Evolutionary conservation across 2,797 vertebrate genomes (phyloP).

Genomic region (Sibirionetta formosa): DNA sequence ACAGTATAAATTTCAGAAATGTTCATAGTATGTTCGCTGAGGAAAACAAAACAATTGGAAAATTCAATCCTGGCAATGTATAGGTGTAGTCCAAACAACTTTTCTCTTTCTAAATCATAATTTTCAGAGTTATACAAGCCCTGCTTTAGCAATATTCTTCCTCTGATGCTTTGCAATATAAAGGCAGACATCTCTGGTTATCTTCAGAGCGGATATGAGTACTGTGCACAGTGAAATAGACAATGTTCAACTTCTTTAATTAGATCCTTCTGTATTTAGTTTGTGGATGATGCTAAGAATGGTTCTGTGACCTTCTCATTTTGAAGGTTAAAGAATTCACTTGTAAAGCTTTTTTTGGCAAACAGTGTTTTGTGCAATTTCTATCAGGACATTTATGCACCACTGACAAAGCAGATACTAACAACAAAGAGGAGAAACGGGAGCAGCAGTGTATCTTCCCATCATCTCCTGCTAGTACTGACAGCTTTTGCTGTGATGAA

Average conservation of each 20-base stretch:
- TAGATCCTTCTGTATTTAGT: neutral
- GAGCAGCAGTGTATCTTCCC: neutral
- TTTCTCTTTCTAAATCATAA: neutral
- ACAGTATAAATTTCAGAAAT: neutral
- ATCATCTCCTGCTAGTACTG: neutral
- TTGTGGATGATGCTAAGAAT: neutral
- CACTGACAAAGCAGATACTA: neutral
- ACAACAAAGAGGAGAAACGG: neutral
- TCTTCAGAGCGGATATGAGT: neutral
- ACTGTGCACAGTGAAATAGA: neutral
- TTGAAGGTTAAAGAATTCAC: neutral
- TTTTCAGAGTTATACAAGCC: neutral
- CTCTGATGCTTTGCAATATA: neutral
- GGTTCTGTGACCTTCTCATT: neutral
- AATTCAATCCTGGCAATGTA: neutral
- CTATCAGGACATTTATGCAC: neutral
- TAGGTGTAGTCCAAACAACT: neutral
- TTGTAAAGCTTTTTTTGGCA: neutral
- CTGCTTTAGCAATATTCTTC: neutral
- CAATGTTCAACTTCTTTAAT: neutral
- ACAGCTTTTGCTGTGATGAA: conserved; percentile 17
- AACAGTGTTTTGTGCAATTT: neutral
- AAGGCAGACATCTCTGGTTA: neutral
- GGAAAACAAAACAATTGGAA: neutral
- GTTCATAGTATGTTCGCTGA: neutral